Conservation (phyloP, 2,888 invertebrate genomes). For the Orthosia gothica region DNA sequence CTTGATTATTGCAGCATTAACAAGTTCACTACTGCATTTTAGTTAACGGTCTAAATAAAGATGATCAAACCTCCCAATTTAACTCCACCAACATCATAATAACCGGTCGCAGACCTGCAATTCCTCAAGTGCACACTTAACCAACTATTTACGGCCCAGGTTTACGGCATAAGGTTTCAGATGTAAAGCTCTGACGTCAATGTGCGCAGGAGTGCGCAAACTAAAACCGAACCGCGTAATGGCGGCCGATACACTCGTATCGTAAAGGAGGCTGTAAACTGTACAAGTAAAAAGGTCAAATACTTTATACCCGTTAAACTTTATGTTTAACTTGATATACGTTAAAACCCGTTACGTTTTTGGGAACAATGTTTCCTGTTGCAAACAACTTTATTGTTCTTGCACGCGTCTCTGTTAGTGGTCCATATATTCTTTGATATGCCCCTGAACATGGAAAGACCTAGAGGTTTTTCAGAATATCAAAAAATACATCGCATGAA, state of each 20-base stretch:
- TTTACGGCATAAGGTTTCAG: conserved; percentile 67
- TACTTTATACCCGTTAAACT: conserved; percentile 32
- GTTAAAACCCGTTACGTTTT: conserved; percentile 18
- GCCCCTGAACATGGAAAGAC: no score
- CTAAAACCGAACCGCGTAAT: conserved; percentile 66
- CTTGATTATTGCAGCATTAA: not conserved
- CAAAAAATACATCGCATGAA: not conserved
- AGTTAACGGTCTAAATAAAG: not conserved
- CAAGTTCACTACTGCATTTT: no score
- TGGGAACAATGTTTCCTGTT: not conserved
- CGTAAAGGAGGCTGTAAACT: conserved; percentile 71
- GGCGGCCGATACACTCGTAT: conserved; percentile 69
- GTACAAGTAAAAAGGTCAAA: conserved; percentile 56
- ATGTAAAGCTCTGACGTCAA: conserved; percentile 71
- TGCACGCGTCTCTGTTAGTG: not conserved
- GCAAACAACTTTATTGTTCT: not conserved
- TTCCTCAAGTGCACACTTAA: conserved; percentile 64
- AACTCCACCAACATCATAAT: conserved; percentile 6
- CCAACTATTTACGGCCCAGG: conserved; percentile 68
- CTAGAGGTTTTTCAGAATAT: not conserved
- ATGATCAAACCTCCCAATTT: not conserved
- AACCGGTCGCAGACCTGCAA: conserved; percentile 55
- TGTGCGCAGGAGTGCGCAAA: conserved; percentile 63
- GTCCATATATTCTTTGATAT: no score
- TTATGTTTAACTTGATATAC: conserved; percentile 25